Evolutionary conservation across 2,888 invertebrate species (phyloP).

Genomic region (Litoditis marina): DNA sequence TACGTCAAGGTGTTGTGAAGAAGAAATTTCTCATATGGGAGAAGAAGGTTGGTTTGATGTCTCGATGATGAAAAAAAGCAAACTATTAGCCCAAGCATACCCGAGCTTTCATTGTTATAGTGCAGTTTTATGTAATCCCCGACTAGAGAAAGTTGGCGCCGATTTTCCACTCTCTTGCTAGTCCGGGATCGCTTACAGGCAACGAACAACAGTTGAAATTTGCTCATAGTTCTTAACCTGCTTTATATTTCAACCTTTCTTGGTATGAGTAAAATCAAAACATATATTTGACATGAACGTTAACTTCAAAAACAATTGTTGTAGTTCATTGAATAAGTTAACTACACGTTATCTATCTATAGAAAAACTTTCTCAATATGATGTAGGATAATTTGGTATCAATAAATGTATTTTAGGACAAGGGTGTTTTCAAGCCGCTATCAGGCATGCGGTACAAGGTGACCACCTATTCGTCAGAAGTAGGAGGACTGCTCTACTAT

Average conservation of each 20-base stretch:
- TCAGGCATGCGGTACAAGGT: neutral
- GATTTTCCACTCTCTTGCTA: too few species aligned
- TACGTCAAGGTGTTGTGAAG: constrained; percentile 11
- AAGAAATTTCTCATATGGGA: constrained; percentile 21
- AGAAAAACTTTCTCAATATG: too few species aligned
- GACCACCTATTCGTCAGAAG: constrained; percentile 2
- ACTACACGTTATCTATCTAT: neutral
- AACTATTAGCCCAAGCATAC: neutral
- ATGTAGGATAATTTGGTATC: too few species aligned
- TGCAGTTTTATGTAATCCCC: too few species aligned
- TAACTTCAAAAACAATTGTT: neutral
- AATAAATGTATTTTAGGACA: constrained; percentile 7
- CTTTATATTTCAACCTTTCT: too few species aligned
- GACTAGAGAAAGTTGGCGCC: too few species aligned
- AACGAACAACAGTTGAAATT: too few species aligned
- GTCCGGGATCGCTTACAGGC: too few species aligned
- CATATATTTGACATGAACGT: too few species aligned
- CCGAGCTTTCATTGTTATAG: neutral
- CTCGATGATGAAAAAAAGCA: neutral
- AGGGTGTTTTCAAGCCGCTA: neutral
- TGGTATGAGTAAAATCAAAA: too few species aligned
- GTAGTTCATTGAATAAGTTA: neutral
- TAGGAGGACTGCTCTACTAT: constrained; percentile 5
- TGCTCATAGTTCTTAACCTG: too few species aligned
- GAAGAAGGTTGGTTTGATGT: constrained; percentile 13